phyloP scores from a whole-genome alignment of 2,113 vertebrate genomes.

The Spizaetus ornatus region DNA sequence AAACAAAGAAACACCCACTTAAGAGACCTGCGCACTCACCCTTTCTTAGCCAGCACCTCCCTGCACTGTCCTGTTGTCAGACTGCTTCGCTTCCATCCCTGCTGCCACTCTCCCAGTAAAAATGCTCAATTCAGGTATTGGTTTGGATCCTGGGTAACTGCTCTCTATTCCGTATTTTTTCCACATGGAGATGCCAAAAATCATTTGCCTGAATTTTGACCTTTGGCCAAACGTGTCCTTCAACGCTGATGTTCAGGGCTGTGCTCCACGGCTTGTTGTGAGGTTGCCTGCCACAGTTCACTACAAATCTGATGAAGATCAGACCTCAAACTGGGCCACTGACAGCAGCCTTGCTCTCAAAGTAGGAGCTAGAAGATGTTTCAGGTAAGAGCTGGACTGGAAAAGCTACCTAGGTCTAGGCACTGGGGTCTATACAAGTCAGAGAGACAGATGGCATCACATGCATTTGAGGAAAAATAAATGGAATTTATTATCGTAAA shows the following conservation, averaged over 20 bases:
- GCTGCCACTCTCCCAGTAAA: neutral
- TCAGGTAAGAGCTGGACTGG: neutral
- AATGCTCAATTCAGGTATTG: accelerated
- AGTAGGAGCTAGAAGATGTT: neutral
- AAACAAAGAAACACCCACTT: neutral
- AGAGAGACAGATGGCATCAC: neutral
- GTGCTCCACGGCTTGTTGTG: neutral
- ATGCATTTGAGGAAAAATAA: neutral
- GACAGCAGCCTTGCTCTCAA: neutral
- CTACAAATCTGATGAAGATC: neutral
- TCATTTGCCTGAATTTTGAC: neutral
- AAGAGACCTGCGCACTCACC: neutral
- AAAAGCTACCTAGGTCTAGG: neutral
- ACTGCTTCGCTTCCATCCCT: neutral
- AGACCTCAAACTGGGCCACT: neutral
- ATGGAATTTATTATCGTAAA: neutral
- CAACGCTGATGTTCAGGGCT: neutral
- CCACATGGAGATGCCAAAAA: neutral
- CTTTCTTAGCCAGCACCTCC: neutral
- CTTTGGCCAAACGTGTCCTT: neutral
- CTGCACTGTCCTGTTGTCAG: neutral
- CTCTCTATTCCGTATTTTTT: neutral
- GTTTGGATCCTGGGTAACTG: neutral
- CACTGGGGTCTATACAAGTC: neutral
- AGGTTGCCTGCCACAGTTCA: neutral